phyloP scores from a whole-genome alignment of 2,888 invertebrate genomes.

The Drosophila imparisetae region DNA sequence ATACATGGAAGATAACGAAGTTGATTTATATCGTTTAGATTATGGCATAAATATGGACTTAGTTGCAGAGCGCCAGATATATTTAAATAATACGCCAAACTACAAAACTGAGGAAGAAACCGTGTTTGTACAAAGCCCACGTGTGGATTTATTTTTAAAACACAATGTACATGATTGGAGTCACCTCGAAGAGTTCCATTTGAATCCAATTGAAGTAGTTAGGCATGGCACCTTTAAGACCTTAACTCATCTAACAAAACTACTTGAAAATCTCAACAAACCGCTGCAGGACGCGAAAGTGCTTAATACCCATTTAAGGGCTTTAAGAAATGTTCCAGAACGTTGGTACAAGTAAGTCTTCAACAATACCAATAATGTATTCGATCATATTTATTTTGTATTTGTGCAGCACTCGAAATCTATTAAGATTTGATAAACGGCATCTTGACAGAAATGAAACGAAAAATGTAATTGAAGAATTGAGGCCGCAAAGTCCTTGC shows the following conservation, averaged over 20 bases:
- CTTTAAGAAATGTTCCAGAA: not conserved
- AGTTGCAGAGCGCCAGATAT: not conserved
- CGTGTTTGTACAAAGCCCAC: slow-evolving; percentile 1
- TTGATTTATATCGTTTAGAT: not conserved
- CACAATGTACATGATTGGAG: slow-evolving; percentile 1
- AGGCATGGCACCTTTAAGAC: slow-evolving; percentile 1
- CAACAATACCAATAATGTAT: not conserved
- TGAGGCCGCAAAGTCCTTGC: no score
- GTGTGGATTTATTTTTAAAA: slow-evolving; percentile 7
- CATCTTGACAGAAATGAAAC: not conserved
- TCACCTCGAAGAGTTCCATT: slow-evolving; percentile 13
- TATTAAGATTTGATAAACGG: not conserved
- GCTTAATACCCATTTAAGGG: not conserved
- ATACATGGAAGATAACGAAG: not conserved
- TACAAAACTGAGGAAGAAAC: slow-evolving; percentile 2
- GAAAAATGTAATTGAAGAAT: not conserved
- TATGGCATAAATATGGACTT: slow-evolving; percentile 8
- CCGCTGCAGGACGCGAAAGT: no score
- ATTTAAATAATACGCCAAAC: slow-evolving; percentile 6
- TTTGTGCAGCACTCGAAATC: slow-evolving; percentile 1
- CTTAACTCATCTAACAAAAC: not conserved
- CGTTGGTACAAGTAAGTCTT: not conserved
- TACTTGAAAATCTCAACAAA: not conserved
- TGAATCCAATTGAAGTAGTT: slow-evolving; percentile 10
- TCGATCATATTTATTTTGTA: no score